A percentile compares a stretch with the other conserved stretches of the same genome.
phyloP scores from a whole-genome alignment of 2,113 vertebrate species.

The Melozone crissalis region DNA sequence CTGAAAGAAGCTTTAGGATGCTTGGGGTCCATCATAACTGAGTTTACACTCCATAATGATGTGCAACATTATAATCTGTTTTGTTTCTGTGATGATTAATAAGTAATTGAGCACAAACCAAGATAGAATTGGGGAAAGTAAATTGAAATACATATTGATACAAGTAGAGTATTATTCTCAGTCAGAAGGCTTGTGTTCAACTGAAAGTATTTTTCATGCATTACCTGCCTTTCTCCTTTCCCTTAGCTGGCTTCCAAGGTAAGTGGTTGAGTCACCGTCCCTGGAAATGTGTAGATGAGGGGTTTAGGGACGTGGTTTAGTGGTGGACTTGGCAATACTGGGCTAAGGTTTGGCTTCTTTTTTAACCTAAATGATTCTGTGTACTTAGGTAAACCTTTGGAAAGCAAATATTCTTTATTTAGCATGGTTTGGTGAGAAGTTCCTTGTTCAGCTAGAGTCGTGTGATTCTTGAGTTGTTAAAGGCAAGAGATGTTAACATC shows the following conservation, averaged over 20 bases:
- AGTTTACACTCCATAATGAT: neutral
- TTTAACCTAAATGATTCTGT: neutral
- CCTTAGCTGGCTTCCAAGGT: neutral
- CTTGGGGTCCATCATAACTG: neutral
- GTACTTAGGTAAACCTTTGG: neutral
- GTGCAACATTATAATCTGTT: neutral
- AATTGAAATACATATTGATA: neutral
- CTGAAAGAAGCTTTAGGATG: neutral
- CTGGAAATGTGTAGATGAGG: neutral
- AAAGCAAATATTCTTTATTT: constrained; percentile 7
- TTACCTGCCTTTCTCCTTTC: neutral
- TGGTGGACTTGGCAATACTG: neutral
- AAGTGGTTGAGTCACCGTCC: neutral
- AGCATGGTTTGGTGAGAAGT: neutral
- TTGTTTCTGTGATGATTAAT: neutral
- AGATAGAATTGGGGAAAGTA: neutral
- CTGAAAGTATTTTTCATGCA: neutral
- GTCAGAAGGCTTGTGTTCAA: neutral
- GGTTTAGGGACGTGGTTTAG: neutral
- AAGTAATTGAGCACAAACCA: neutral
- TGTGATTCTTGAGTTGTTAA: neutral
- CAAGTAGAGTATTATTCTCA: neutral
- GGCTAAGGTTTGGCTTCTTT: neutral
- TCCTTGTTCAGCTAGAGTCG: neutral
- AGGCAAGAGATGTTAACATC: neutral